Conservation (phyloP, 2,888 invertebrate species). For the Octodonta nipae region DNA sequence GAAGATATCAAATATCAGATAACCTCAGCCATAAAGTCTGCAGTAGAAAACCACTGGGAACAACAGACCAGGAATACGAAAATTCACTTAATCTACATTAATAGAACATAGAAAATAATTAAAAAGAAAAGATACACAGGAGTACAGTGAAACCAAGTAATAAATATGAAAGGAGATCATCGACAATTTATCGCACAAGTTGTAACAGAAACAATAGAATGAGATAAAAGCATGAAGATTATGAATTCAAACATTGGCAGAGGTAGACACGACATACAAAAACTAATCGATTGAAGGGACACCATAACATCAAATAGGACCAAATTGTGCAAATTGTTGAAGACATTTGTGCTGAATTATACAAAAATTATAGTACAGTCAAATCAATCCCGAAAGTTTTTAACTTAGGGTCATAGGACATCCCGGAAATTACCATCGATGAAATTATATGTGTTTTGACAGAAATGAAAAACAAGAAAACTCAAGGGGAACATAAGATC, state of each 20-base stretch:
- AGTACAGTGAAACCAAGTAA: neutral
- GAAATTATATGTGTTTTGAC: neutral
- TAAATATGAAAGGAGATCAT: slow-evolving; percentile 2
- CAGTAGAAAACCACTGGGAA: slow-evolving; percentile 2
- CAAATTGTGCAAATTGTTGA: slow-evolving; percentile 2
- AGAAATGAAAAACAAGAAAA: slow-evolving; percentile 2
- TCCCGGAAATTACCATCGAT: neutral
- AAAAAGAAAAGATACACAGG: slow-evolving; percentile 1
- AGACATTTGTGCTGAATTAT: neutral
- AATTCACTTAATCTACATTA: neutral
- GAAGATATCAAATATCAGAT: slow-evolving; percentile 1
- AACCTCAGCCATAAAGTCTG: slow-evolving; percentile 1
- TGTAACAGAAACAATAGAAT: slow-evolving; percentile 1
- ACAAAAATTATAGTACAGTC: slow-evolving; percentile 3
- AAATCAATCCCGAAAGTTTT: neutral
- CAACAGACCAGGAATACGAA: slow-evolving; percentile 2
- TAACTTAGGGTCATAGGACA: slow-evolving; percentile 2
- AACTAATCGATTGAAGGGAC: slow-evolving; percentile 1
- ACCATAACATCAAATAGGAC: slow-evolving; percentile 1
- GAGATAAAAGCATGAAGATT: slow-evolving; percentile 1
- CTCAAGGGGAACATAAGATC: neutral
- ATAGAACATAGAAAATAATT: slow-evolving; percentile 31
- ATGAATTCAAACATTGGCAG: neutral
- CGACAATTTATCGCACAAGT: neutral
- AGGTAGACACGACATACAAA: slow-evolving; percentile 3